Conservation (phyloP, 2,888 invertebrate genomes). For the Cheilosia variabilis region DNA sequence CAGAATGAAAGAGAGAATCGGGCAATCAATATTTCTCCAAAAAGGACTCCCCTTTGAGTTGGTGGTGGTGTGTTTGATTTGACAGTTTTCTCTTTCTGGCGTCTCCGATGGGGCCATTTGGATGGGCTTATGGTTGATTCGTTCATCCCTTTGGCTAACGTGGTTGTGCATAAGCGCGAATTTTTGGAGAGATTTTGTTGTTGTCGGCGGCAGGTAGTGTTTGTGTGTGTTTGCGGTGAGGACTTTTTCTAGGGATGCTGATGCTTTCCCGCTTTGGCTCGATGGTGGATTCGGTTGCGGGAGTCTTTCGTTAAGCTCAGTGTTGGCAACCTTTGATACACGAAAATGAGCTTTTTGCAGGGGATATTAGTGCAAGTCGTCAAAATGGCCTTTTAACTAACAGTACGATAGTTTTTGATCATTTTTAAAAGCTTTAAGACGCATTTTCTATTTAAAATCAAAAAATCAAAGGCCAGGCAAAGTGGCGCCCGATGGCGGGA, state of each 20-base stretch:
- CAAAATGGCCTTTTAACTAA: neutral
- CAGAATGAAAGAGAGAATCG: slow-evolving; percentile 61
- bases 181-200: slow-evolving; percentile 57
- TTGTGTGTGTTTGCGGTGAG: slow-evolving; percentile 15
- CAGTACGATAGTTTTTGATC: no score
- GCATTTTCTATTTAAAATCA: neutral
- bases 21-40: slow-evolving; percentile 76
- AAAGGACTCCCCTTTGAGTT: slow-evolving; percentile 38
- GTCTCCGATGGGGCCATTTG: neutral
- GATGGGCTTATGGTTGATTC: slow-evolving; percentile 20
- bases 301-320: slow-evolving; percentile 62
- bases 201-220: slow-evolving; percentile 46
- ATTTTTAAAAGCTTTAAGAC: neutral
- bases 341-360: slow-evolving; percentile 9
- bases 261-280: slow-evolving; percentile 9
- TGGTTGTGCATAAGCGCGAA: slow-evolving; percentile 47
- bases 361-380: neutral
- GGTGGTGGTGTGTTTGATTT: slow-evolving; percentile 37
- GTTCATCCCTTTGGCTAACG: slow-evolving; percentile 4
- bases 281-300: neutral
- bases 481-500: slow-evolving; percentile 16
- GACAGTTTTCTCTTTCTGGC: slow-evolving; percentile 44
- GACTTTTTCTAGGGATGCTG: slow-evolving; percentile 1
- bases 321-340: slow-evolving; percentile 37
- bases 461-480: neutral